Conservation (phyloP, 2,797 vertebrate species). For the Pangasius mekongensis region DNA sequence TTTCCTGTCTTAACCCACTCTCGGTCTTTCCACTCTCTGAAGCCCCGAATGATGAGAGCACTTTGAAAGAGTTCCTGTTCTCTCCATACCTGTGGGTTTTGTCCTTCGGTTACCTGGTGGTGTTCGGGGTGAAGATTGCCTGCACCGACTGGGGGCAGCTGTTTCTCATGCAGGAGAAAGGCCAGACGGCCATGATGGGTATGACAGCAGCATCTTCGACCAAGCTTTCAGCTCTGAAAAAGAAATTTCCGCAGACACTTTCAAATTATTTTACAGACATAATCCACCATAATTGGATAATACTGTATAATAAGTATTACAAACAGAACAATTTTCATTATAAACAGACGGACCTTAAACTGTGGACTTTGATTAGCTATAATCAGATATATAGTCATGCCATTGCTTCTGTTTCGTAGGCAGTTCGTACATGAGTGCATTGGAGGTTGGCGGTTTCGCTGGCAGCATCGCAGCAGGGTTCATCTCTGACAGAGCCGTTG, state of each 20-base stretch:
- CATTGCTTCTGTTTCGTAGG: conserved; percentile 71
- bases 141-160: conserved; percentile 98
- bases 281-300: no score
- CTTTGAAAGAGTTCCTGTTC: conserved; percentile 87
- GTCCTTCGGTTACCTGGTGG: conserved; percentile 89
- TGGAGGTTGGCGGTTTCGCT: conserved; percentile 92
- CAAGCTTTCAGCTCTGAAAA: neutral
- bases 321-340: no score
- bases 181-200: conserved; percentile 92
- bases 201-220: conserved; percentile 43
- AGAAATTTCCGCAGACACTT: neutral
- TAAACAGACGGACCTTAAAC: neutral
- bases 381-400: neutral
- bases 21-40: conserved; percentile 37
- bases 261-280: neutral
- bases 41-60: conserved; percentile 79
- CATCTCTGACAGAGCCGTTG: conserved; percentile 92
- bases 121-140: conserved; percentile 96
- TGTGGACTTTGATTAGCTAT: neutral
- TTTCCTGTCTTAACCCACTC: neutral
- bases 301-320: no score
- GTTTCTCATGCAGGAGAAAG: conserved; percentile 97
- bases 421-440: conserved; percentile 94
- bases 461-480: conserved; percentile 92
- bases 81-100: conserved; percentile 97